Evolutionary conservation across 1,140 invertebrate genomes (phyloP), one percentile per base, ranked within the genome.

Genomic region (Solenopsis invicta): DNA sequence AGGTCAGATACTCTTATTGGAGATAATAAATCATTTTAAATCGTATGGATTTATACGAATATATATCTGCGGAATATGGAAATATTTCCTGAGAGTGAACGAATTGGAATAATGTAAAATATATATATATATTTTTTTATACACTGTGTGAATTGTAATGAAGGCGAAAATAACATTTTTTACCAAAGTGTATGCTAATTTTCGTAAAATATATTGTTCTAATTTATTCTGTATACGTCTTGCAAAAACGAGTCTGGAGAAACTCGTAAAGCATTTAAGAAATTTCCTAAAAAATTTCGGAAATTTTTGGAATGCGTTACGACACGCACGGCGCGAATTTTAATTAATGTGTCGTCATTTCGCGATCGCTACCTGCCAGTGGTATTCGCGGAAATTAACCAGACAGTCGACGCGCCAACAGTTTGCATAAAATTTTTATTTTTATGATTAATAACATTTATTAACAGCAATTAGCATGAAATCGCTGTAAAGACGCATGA

Each of bases 381-480:
- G 34, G n/a, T 41, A 80, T 80, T 81, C 50, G n/a, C 50, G 50
- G 62, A 80, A 69, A 67, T 80, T 67, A 48, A 18, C 59, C 41
- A 64, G 59, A 78, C 29, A 50, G 21, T 69, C 34, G 77, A 29
- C 45, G 45, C 34, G 64, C 16, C 50, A 41, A n/a, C 5, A 4
- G 13, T 80, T 80, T 67, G 34, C 77, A 56, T 61, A 67, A 45
- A 4, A 37, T 48, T 67, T 45, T 72, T 52, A 72, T 52, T 52
- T 54, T 66, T 52, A 54, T 37, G 62, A 67, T 54, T 67, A 41
- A 67, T n/a, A n/a, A 21, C 21, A 24, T 80, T 67, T 67, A 80
- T 80, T 41, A 21, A 64, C 45, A 21, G 6, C 61, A 24, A 80
- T 78, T 78, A 78, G 29, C 76, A 78, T 78, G 45, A 78, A 78